Evolutionary conservation across 2,888 invertebrate genomes (phyloP).

Genomic region (Gasteruption jaculator): DNA sequence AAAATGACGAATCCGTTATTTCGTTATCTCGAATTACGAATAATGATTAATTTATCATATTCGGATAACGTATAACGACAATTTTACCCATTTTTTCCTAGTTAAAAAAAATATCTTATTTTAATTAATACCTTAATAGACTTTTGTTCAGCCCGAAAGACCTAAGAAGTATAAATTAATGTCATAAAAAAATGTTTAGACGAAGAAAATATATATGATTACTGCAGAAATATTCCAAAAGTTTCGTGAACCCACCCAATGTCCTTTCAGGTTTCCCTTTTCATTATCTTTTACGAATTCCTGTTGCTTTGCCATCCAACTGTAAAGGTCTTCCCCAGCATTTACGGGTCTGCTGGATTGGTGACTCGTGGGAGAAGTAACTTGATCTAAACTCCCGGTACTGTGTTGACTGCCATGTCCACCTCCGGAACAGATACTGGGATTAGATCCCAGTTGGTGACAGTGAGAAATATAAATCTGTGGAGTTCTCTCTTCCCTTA

Average conservation of each 20-base stretch:
- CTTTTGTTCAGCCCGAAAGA: constrained; percentile 48
- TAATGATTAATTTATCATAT: background rate
- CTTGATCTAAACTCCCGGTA: constrained; percentile 47
- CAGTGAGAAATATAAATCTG: constrained; percentile 46
- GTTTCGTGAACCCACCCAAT: constrained; percentile 42
- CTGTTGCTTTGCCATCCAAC: constrained; percentile 95
- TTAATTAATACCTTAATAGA: constrained; percentile 40
- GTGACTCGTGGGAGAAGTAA: constrained; percentile 54
- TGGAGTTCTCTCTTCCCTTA: constrained; percentile 64
- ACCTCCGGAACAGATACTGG: constrained; percentile 54
- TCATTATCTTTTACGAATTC: constrained; percentile 54
- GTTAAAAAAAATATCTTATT: constrained; percentile 14
- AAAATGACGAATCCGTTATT: no score
- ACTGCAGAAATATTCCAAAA: background rate
- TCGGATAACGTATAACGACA: constrained; percentile 1
- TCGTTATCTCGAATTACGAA: no score
- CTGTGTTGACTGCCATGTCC: constrained; percentile 50
- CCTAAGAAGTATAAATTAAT: constrained; percentile 29
- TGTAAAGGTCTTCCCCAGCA: constrained; percentile 83
- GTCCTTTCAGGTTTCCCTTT: constrained; percentile 44
- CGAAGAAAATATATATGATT: background rate
- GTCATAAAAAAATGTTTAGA: constrained; percentile 4
- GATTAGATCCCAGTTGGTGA: constrained; percentile 64
- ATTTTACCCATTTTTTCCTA: constrained; percentile 9
- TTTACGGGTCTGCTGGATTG: constrained; percentile 56